phyloP scores from a whole-genome alignment of 2,113 vertebrate species.

The Dascyllus trimaculatus region DNA sequence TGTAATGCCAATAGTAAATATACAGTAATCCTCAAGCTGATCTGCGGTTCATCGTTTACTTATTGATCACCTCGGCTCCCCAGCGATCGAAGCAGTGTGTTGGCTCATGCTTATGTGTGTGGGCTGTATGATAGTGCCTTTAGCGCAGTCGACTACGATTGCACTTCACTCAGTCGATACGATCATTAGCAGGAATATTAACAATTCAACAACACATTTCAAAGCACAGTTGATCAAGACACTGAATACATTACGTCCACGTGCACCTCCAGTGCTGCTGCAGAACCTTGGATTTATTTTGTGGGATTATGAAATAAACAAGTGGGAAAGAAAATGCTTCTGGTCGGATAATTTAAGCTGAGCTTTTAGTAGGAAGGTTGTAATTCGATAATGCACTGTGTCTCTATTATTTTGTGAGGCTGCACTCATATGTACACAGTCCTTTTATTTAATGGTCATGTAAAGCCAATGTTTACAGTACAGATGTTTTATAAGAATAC shows the following conservation, averaged over 20 bases:
- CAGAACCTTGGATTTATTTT: constrained; percentile 8
- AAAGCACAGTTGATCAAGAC: constrained; percentile 19
- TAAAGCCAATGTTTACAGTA: not conserved
- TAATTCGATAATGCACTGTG: not conserved
- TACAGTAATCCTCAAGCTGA: constrained; percentile 34
- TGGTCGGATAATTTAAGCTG: constrained; percentile 9
- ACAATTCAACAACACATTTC: constrained; percentile 22
- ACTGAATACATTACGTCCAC: constrained; percentile 12
- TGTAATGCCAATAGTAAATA: constrained; percentile 36
- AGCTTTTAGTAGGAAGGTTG: not conserved
- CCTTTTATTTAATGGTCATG: not conserved
- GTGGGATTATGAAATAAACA: constrained; percentile 19
- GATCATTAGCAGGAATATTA: constrained; percentile 38
- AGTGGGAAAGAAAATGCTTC: not conserved
- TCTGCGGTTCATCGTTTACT: constrained; percentile 54
- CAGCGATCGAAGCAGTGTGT: constrained; percentile 19
- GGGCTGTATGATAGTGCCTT: constrained; percentile 27
- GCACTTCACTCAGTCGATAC: constrained; percentile 22
- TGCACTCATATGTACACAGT: too few species aligned
- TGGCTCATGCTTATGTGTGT: constrained; percentile 31
- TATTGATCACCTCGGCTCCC: constrained; percentile 60
- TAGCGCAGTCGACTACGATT: constrained; percentile 15
- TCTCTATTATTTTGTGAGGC: too few species aligned
- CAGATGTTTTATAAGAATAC: too few species aligned
- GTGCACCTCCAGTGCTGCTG: not conserved